Conservation (phyloP, 2,113 vertebrate species). For the Andinoacara biseriatus region DNA sequence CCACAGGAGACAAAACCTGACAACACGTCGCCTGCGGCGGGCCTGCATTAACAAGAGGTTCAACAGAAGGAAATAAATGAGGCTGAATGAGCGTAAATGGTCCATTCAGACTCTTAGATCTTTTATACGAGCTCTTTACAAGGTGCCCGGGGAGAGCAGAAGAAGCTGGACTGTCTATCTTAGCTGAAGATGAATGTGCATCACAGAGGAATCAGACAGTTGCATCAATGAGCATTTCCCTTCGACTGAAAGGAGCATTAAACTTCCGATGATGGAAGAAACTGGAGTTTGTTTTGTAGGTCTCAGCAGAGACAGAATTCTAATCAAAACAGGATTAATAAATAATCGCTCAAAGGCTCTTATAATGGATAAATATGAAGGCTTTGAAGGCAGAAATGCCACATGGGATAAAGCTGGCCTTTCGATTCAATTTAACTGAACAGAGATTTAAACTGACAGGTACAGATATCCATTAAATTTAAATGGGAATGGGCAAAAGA, state of each 20-base stretch:
- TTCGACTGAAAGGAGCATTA: conserved; percentile 2
- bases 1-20: background rate
- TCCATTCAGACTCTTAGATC: background rate
- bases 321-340: conserved; percentile 57
- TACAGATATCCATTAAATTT: background rate
- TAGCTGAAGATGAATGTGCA: background rate
- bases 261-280: background rate
- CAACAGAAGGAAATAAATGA: conserved; percentile 6
- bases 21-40: background rate
- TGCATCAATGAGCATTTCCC: background rate
- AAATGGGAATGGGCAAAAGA: background rate
- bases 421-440: background rate
- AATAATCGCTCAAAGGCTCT: conserved; percentile 23
- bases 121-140: conserved; percentile 17
- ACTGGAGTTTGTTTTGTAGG: conserved; percentile 20
- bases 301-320: conserved; percentile 34
- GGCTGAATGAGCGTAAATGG: background rate
- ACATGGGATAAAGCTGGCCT: conserved; percentile 5
- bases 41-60: conserved; percentile 2
- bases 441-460: background rate
- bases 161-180: background rate
- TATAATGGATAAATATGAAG: conserved; percentile 17
- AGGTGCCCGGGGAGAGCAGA: background rate
- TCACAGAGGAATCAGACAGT: background rate
- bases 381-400: conserved; percentile 22